A percentile compares a stretch with the other conserved stretches of the same genome.
Conservation (phyloP, 2,113 vertebrate species). For the Pelobates fuscus region DNA sequence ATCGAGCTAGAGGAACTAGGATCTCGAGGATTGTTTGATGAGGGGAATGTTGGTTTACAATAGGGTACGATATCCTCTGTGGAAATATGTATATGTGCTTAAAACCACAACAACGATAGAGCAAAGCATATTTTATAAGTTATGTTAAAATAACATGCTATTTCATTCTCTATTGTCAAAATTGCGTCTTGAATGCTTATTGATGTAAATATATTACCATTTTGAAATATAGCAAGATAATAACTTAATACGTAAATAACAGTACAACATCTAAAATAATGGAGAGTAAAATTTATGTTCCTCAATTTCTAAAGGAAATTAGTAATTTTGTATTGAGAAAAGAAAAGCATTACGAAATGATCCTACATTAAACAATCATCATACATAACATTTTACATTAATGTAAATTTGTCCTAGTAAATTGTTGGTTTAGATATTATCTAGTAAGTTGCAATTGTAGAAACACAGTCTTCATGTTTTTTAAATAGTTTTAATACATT, state of each 20-base stretch:
- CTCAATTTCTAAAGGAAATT: too few relatives aligned
- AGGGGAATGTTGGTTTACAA: conserved; percentile 93
- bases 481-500: too few relatives aligned
- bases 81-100: conserved; percentile 54
- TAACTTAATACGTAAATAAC: too few relatives aligned
- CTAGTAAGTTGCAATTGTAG: background rate
- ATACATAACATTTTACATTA: background rate
- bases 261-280: too few relatives aligned
- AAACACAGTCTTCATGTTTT: too few relatives aligned
- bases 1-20: conserved; percentile 97
- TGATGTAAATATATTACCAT: background rate
- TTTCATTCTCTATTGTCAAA: background rate
- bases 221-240: too few relatives aligned
- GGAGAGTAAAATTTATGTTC: too few relatives aligned
- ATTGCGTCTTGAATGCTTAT: background rate
- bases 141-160: background rate
- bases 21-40: conserved; percentile 89
- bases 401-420: background rate
- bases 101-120: background rate
- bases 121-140: background rate
- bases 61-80: conserved; percentile 95
- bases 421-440: background rate
- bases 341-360: too few relatives aligned
- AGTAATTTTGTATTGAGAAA: too few relatives aligned
- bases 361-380: background rate